Evolutionary conservation across 2,888 invertebrate genomes (phyloP), one percentile per base, ranked within the genome.

Genomic region (Microctonus hyperodae): DNA sequence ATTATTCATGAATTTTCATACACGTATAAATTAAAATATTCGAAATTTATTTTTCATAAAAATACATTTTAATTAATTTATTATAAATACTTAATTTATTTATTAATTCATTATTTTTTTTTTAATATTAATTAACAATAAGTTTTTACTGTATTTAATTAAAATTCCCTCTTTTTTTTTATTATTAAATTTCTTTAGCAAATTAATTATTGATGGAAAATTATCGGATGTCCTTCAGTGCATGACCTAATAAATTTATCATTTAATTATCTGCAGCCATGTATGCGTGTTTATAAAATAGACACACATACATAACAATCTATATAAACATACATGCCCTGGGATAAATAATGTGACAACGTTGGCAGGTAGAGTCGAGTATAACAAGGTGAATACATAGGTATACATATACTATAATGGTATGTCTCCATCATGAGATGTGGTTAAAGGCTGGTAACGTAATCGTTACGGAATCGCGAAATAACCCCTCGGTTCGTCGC

Each of bases 401-500:
- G n/a, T n/a, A n/a, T 33, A 25, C 57, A 57, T 57, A 23, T 25
- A 13, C 16, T 3, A 58, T 33, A 22, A 48, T 57, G 44, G 33
- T 37, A 16, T 22, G 33, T 64, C 11, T 55, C 40, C n/a, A 20
- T n/a, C 40, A 37, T 6, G 22, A 53, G 1, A 51, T 51, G 31
- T 6, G 23, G 48, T 59, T 53, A 25, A n/a, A 23, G 28, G 33
- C 10, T 31, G 13, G 28, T 48, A 76, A 72, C 70, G 72, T 72
- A 74, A 76, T 76, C 74, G 68, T 70, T 69, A 73, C 65, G 40
- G 70, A 70, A 73, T 73, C 73, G 68, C 71, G 70, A 72, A 75
- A 74, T 75, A 75, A 69, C 69, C 66, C 62, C 60, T 65, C 71
- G 66, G 56, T 65, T 65, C 67, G 58, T 70, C 69, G 59, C 60